Evolutionary conservation across 2,888 invertebrate genomes (phyloP), one percentile per base, ranked within the genome.

Genomic region (Pheosia gnoma): DNA sequence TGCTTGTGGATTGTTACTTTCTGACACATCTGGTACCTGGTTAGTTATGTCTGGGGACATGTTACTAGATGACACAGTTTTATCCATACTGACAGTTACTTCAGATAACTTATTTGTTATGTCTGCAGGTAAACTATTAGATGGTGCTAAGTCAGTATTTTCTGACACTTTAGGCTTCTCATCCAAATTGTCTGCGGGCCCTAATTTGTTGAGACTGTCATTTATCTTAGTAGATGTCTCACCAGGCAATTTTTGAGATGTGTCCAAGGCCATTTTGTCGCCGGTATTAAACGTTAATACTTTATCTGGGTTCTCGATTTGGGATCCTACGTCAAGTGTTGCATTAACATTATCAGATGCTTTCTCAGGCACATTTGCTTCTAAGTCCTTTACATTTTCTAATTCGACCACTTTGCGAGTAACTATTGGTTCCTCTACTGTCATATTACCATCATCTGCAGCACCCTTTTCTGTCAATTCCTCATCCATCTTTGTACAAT

Each of bases 381-480:
- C 43, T 43, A 8, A 9, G 9, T 43, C 43, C 9, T 43, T 43
- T 43, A 43, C 11, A 47, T 47, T 11, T 47, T 47, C 47, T 47
- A 47, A 47, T 47, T 47, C 47, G n/a, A n/a, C 47, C 11, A n/a
- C n/a, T 9, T 43, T 43, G 43, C 8, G 9, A 61, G 43, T 10
- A 38, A 25, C 37, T 47, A 47, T 10, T 37, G 8, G 41, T 51
- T 13, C 39, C 43, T 51, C 36, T 10, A 25, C 25, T 25, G 25
- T 54, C 11, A n/a, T 6, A 4, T 53, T 59, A 63, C 64, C 38
- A 55, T 11, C 11, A 53, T 59, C 39, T 10, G 10, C 8, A 13
- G 25, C 25, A 51, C 25, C 9, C 11, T 5, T 47, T 9, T 51
- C 38, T 37, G 5, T 54, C 54, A 38, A 38, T 38, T 51, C 56